Evolutionary conservation across 2,113 vertebrate genomes (phyloP).

Genomic region (Sterna hirundo): DNA sequence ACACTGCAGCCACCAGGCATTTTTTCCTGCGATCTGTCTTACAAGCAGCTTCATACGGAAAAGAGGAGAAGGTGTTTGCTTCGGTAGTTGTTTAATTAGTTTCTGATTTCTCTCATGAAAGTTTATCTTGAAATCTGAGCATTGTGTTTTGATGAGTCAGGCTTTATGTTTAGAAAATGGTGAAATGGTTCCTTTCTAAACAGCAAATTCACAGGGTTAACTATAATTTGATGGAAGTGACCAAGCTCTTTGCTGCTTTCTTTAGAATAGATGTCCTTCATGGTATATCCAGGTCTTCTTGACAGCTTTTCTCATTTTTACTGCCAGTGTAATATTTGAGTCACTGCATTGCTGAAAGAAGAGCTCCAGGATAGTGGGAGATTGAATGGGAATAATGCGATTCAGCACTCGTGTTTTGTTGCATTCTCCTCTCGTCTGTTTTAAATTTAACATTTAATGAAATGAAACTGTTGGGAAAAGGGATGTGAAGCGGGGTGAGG

Average conservation of each 20-base stretch:
- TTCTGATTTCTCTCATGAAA: background rate
- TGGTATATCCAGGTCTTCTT: background rate
- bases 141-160: background rate
- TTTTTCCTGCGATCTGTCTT: background rate
- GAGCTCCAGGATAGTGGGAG: background rate
- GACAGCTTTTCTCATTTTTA: background rate
- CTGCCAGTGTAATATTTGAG: background rate
- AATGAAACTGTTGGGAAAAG: background rate
- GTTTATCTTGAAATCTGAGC: background rate
- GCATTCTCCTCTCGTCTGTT: background rate
- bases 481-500: background rate
- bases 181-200: background rate
- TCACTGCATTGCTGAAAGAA: background rate
- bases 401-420: background rate
- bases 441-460: constrained; percentile 4
- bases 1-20: rapidly evolving
- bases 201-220: background rate
- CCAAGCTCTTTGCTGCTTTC: background rate
- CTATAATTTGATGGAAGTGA: background rate
- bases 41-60: background rate
- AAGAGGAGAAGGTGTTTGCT: background rate
- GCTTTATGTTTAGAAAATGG: background rate
- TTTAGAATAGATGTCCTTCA: background rate
- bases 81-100: background rate
- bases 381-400: background rate